A percentile compares a stretch with the other conserved stretches of the same genome.
These are phyloP conservation scores for Clunio marinus DNA, from an alignment of 2,888 invertebrate species.

Conservation along the genomic window DNA sequence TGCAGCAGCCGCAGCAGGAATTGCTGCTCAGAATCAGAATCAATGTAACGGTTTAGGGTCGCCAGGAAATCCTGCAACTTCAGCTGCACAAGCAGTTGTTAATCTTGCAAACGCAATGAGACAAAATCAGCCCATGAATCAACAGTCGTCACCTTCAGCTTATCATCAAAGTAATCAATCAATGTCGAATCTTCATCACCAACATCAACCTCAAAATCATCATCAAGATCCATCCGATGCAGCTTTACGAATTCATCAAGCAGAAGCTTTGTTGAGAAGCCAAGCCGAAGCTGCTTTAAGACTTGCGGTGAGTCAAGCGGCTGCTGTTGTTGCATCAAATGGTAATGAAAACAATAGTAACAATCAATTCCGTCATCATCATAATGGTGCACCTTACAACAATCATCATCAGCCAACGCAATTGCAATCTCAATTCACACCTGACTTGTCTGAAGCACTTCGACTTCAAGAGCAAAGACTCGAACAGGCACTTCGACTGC, in stretches of 20 bases:
- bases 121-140: slow-evolving; percentile 46
- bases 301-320: slow-evolving; percentile 72
- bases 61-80: slow-evolving; percentile 53
- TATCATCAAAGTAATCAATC: slow-evolving; percentile 20
- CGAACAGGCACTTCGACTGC: slow-evolving; percentile 76
- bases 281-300: slow-evolving; percentile 82
- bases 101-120: slow-evolving; percentile 75
- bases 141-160: not conserved
- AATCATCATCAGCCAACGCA: slow-evolving; percentile 41
- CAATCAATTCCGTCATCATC: slow-evolving; percentile 30
- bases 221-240: slow-evolving; percentile 50
- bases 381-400: slow-evolving; percentile 22
- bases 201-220: not conserved
- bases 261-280: slow-evolving; percentile 74
- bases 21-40: slow-evolving; percentile 60
- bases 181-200: not conserved
- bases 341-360: slow-evolving; percentile 39
- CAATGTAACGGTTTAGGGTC: slow-evolving; percentile 45
- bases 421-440: slow-evolving; percentile 56
- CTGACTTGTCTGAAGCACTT: slow-evolving; percentile 67
- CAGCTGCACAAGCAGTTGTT: slow-evolving; percentile 66
- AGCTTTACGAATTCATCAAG: slow-evolving; percentile 69
- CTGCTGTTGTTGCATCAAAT: slow-evolving; percentile 53
- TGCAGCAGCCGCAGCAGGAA: slow-evolving; percentile 61
- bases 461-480: slow-evolving; percentile 72